Evolutionary conservation across 2,888 invertebrate species (phyloP).

Genomic region (Dasypolia templi): DNA sequence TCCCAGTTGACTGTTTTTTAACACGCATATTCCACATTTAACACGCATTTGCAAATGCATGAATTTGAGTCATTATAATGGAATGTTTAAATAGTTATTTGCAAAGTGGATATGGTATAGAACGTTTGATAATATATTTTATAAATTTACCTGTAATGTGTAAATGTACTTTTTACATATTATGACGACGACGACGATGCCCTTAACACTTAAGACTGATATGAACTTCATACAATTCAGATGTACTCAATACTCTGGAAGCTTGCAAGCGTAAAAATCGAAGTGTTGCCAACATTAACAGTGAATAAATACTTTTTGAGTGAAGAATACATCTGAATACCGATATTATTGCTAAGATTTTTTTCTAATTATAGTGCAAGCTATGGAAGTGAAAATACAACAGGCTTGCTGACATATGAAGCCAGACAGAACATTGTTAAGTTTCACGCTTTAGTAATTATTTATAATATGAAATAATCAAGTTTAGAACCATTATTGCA

Average conservation of each 20-base stretch:
- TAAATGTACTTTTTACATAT: constrained; percentile 39
- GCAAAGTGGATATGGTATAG: constrained; percentile 16
- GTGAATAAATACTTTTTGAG: constrained; percentile 49
- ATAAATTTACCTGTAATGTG: constrained; percentile 46
- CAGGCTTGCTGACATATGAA: constrained; percentile 66
- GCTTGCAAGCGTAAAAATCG: constrained; percentile 47
- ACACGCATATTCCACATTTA: neutral
- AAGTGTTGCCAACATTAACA: constrained; percentile 58
- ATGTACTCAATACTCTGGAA: constrained; percentile 65
- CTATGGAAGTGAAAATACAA: constrained; percentile 84
- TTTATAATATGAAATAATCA: constrained; percentile 48
- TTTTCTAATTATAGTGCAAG: constrained; percentile 85
- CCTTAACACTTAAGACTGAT: constrained; percentile 74
- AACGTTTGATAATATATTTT: constrained; percentile 30
- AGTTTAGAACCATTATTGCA: constrained; percentile 61
- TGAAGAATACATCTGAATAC: constrained; percentile 71
- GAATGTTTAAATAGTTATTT: constrained; percentile 25
- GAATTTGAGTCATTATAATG: constrained; percentile 7
- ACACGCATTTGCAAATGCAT: constrained; percentile 6
- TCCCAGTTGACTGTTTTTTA: neutral
- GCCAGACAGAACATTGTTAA: constrained; percentile 53
- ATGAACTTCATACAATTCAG: constrained; percentile 69
- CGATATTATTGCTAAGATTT: constrained; percentile 79
- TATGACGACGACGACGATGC: constrained; percentile 56
- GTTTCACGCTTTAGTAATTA: constrained; percentile 40